phyloP scores from a whole-genome alignment of 2,888 invertebrate species.

The Phrixothrix hirtus region DNA sequence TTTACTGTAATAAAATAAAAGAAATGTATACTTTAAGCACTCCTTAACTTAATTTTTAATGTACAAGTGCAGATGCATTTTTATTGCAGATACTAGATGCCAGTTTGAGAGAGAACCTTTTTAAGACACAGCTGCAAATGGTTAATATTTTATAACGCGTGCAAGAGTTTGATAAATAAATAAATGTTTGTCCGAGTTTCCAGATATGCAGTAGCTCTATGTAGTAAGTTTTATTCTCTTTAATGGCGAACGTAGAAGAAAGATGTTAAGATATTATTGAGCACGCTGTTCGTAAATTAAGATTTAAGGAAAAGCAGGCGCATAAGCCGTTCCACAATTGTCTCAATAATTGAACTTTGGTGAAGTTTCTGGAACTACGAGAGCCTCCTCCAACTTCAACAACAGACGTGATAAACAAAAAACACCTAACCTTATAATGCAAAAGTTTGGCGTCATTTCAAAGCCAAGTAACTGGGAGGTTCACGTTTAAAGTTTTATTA shows the following conservation, averaged over 20 bases:
- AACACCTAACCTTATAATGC: constrained; percentile 30
- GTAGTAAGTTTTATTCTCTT: constrained; percentile 8
- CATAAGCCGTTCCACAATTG: constrained; percentile 22
- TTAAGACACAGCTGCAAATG: neutral
- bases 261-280: constrained; percentile 10
- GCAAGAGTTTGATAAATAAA: constrained; percentile 21
- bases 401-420: constrained; percentile 30
- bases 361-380: constrained; percentile 24
- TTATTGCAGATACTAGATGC: neutral
- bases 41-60: too few relatives aligned
- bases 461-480: constrained; percentile 28
- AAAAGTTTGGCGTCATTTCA: constrained; percentile 31
- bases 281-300: constrained; percentile 24
- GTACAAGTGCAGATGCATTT: neutral
- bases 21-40: too few relatives aligned
- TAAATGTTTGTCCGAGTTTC: constrained; percentile 14
- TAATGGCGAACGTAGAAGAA: constrained; percentile 6
- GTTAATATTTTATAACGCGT: constrained; percentile 18
- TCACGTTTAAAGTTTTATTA: constrained; percentile 22
- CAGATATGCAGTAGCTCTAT: too few relatives aligned
- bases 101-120: neutral
- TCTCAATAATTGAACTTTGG: constrained; percentile 29
- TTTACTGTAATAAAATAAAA: too few relatives aligned
- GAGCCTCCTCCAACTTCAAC: constrained; percentile 25
- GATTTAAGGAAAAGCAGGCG: constrained; percentile 12